Conservation (phyloP, 92 coral and sea anemone species). For the Epizoanthus ramosus region DNA sequence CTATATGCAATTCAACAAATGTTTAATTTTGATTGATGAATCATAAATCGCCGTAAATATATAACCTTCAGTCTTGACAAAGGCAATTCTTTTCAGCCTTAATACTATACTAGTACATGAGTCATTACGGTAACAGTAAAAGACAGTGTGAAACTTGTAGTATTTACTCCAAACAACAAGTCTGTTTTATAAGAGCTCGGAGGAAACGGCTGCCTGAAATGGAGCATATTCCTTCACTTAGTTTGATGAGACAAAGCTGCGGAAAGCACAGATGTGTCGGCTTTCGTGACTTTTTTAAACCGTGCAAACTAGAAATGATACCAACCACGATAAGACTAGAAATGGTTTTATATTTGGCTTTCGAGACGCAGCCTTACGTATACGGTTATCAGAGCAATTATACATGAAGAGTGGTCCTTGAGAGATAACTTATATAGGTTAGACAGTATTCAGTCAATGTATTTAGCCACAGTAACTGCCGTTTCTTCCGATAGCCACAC, state of each 20-base stretch:
- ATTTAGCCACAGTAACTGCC: constrained; percentile 8
- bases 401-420: constrained; percentile 32
- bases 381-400: constrained; percentile 35
- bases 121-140: no score
- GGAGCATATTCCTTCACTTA: no score
- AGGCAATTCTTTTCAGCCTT: neutral
- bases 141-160: no score
- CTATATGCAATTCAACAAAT: constrained; percentile 11
- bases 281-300: constrained; percentile 34
- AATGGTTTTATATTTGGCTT: constrained; percentile 22
- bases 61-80: neutral
- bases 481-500: constrained; percentile 35
- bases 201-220: no score
- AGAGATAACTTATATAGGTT: constrained; percentile 12
- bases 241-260: neutral
- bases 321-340: constrained; percentile 18
- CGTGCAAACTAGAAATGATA: constrained; percentile 17
- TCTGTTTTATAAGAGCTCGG: no score
- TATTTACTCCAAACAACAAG: no score
- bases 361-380: constrained; percentile 7
- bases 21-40: constrained; percentile 13
- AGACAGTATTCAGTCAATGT: no score
- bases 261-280: neutral
- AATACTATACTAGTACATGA: neutral
- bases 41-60: neutral